Base-by-base conservation (phyloP, 1,140 invertebrate species). In the Brachystomella parvula region DNA sequence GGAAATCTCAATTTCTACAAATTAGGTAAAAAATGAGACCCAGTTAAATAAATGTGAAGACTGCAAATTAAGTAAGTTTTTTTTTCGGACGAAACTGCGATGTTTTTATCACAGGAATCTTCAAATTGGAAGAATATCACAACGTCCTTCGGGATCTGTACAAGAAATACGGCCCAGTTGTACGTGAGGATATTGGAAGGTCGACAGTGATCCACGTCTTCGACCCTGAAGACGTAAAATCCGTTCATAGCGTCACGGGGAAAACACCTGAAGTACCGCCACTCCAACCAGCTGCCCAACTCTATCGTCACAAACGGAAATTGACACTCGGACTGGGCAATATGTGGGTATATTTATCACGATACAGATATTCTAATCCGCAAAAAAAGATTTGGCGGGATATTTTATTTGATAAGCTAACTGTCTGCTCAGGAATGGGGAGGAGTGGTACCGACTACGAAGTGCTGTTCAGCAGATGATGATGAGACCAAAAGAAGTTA, bases 241-340 rank as follows among this genome's bases (percentile, higher is more conserved):
- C 35, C 19, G 35, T 39, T 19, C 63, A 75, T 57, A 56, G 70
- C 72, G 71, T 74, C 64, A 81, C 83, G 68, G 81, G 79, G 15
- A 81, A 80, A 69, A 77, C 65, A 28, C 82, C 82, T 2, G 66
- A 76, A 68, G 76, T 83, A 29, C 76, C 77, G 31, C 82, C 82
- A 9, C 73, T 83, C 2, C 76, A 82, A 64, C 79, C 82, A 70
- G 79, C 81, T 1, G 77, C 77, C 15, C 76, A 81, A 71, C 62
- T 78, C n/a, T 83, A 83, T 71, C 75, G 79, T 68, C 72, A 78
- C 70, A 76, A 78, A 73, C 78, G 76, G 35, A 73, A 78, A 63
- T 74, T 81, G 65, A 81, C 79, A 31, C 77, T 76, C 9, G 84
- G 84, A 24, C 74, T 85, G 3, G 82, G 83, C 47, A 84, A 84